Base-by-base conservation (phyloP, 2,888 invertebrate genomes). In the Agrilus mali region DNA sequence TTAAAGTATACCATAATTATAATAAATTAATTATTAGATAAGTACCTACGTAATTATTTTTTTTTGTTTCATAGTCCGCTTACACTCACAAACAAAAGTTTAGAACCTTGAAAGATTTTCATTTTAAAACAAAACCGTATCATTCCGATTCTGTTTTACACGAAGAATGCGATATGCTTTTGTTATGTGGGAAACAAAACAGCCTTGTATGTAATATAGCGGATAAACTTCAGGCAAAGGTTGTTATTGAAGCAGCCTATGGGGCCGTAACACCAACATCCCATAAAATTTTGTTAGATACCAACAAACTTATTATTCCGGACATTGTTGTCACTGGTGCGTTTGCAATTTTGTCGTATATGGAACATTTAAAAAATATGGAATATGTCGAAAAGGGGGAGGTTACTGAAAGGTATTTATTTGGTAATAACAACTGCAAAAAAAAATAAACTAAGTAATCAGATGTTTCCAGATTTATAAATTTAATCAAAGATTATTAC, bases 171-270 rank as follows among this genome's bases (percentile, higher is more conserved):
- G 65, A 66, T 46, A 56, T 67, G 27, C 48, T 66, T 22, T 53
- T 66, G 4, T 49, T 66, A 15, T 56, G 63, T 1, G 61, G 60
- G 3, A 46, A 50, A 13, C 61, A 64, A n/a, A 62, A 60, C 43
- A 56, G 56, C 38, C 42, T 67, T 12, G 50, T 47, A 22, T 64
- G 61, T 49, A 54, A 60, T 43, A 49, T 57, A 12, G 64, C 65
- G 3, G 57, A 60, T 34, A 54, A 57, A 39, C 52, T 66, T 12
- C 54, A 60, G 47, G 65, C 65, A 2, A 64, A 61, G 48, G 47
- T 66, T 5, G 52, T 66, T 15, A 44, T 66, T 2, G 67, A 67
- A 51, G 63, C 60, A 7, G 58, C 64, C 10, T 58, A 63, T 45
- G 55, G 60, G 16, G 55, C 64, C 3, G 49, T 65, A 6, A 59